phyloP scores from a whole-genome alignment of 2,888 invertebrate genomes.

The Sepioteuthis lessoniana region DNA sequence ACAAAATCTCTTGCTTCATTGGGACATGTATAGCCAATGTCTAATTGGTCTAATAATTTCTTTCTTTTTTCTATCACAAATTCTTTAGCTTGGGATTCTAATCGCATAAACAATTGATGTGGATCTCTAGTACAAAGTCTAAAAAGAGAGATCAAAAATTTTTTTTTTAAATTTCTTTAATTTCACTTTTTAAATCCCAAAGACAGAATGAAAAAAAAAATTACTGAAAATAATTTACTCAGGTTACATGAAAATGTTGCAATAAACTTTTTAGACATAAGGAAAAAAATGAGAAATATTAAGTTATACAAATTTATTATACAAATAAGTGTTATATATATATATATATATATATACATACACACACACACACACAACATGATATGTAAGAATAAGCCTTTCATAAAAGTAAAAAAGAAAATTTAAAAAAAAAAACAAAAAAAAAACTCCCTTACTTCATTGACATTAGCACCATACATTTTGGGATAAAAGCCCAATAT shows the following conservation, averaged over 20 bases:
- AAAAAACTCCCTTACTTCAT: too few species aligned
- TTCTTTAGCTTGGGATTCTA: constrained; percentile 81
- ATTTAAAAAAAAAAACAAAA: too few species aligned
- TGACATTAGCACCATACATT: too few species aligned
- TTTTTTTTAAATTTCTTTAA: too few species aligned
- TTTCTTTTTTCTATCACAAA: constrained; percentile 81
- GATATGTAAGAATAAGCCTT: too few species aligned
- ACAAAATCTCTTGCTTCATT: constrained; percentile 79
- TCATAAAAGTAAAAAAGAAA: too few species aligned
- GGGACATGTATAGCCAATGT: constrained; percentile 77
- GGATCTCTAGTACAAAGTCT: constrained; percentile 78
- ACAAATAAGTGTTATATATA: too few species aligned
- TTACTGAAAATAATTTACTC: not conserved
- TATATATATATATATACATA: too few species aligned
- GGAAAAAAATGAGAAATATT: too few species aligned
- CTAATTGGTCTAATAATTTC: constrained; percentile 78
- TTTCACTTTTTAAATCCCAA: not conserved
- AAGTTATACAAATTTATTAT: too few species aligned
- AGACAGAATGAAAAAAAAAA: not conserved
- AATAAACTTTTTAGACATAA: not conserved
- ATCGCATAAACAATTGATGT: constrained; percentile 80
- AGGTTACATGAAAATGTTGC: not conserved
- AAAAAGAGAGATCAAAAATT: constrained; percentile 49
- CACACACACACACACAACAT: too few species aligned
- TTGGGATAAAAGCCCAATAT: too few species aligned